Evolutionary conservation across 2,113 vertebrate species (phyloP), one percentile per base, ranked within the genome.

Genomic region (Toxotes jaculatrix): DNA sequence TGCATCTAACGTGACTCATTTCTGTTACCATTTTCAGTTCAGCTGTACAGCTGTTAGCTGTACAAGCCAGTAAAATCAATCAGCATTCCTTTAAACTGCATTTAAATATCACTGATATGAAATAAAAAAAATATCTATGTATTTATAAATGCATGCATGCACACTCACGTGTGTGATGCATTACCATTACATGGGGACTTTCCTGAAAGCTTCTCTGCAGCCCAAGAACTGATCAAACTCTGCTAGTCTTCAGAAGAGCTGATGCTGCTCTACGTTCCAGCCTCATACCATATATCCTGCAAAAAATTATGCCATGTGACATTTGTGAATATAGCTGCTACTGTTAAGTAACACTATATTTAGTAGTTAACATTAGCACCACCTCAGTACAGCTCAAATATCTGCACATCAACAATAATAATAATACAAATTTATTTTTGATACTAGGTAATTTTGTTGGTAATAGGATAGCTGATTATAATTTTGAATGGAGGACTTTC

Each of bases 141-240:
- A n/a, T n/a, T n/a, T n/a, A n/a, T n/a, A n/a, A n/a, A n/a, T n/a
- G n/a, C n/a, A n/a, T n/a, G n/a, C n/a, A n/a, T n/a, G n/a, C n/a
- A n/a, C n/a, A n/a, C n/a, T n/a, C n/a, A n/a, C n/a, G n/a, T n/a
- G n/a, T n/a, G n/a, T n/a, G n/a, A n/a, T n/a, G n/a, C n/a, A n/a
- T n/a, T n/a, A n/a, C n/a, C n/a, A 38, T 57, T 49, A 40, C 53
- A 47, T 4, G 1, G 65, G 56, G 63, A 31, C 57, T 81, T 78
- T 83, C 65, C 60, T 68, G 10, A 51, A 76, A 66, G 21, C 34
- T 64, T 73, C 31, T 60, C 23, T 57, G 34, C 55, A 55, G 65
- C 12, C 40, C 36, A 49, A 62, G 31, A 55, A 11, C 65, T 77
- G 56, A 45, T 71, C 38, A 19, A 63, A 38, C 40, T 51, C 4